Evolutionary conservation across 2,113 vertebrate species (phyloP).

Genomic region (Hydrolagus affinis): DNA sequence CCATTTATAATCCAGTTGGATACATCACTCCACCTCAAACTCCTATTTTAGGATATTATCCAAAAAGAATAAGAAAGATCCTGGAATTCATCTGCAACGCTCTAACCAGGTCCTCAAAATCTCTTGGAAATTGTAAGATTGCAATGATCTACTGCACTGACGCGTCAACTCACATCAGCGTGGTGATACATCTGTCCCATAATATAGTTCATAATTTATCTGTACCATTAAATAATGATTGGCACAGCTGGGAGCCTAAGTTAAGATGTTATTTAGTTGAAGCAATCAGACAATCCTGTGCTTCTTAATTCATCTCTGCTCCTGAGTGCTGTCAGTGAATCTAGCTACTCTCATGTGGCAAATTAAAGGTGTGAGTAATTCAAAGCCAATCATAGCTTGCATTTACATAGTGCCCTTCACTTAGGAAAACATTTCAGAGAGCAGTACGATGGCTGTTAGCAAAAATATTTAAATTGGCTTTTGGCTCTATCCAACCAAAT

Average conservation of each 20-base stretch:
- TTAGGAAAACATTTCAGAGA: too few species aligned
- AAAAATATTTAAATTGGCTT: too few species aligned
- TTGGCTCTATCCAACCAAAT: too few species aligned
- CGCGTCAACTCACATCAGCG: not conserved
- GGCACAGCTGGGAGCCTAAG: constrained; percentile 21
- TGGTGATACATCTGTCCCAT: not conserved
- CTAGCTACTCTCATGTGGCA: not conserved
- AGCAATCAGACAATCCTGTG: constrained; percentile 7
- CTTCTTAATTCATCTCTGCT: constrained; percentile 6
- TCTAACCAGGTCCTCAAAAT: not conserved
- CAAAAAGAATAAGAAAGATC: not conserved
- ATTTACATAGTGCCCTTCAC: too few species aligned
- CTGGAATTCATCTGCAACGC: not conserved
- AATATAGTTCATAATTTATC: constrained; percentile 5
- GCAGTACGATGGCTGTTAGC: too few species aligned
- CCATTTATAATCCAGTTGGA: too few species aligned
- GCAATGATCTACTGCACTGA: not conserved
- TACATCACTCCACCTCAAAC: too few species aligned
- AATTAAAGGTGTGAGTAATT: not conserved
- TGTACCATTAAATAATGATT: constrained; percentile 22
- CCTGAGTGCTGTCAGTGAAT: not conserved
- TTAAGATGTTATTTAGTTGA: constrained; percentile 24
- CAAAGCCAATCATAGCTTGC: too few species aligned
- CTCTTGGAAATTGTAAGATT: not conserved
- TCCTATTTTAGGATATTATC: too few species aligned